Percentiles rank a stretch among this genome's conserved stretches.
phyloP scores from a whole-genome alignment of 37 sponge, comb jelly and placozoan species.

The Mnemiopsis leidyi region DNA sequence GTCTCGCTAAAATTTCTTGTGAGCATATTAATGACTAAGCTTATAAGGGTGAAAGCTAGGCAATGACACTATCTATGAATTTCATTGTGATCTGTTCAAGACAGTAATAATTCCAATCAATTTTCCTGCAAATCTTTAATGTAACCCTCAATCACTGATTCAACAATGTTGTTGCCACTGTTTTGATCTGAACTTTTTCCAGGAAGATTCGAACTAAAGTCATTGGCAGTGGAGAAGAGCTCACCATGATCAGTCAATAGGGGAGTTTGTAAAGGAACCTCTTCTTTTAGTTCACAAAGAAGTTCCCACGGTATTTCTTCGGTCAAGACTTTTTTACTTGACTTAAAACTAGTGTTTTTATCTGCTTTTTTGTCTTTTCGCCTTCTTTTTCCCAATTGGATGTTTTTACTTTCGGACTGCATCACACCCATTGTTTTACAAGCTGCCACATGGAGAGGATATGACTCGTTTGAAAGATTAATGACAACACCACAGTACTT shows the following conservation, averaged over 20 bases:
- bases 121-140: neutral
- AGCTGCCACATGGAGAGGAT: neutral
- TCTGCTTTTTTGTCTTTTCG: neutral
- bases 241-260: neutral
- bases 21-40: too few relatives aligned
- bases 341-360: neutral
- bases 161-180: neutral
- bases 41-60: too few relatives aligned
- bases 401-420: neutral
- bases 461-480: slow-evolving; percentile 25
- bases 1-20: too few relatives aligned
- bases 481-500: neutral
- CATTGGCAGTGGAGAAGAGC: too few relatives aligned
- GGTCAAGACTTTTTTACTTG: neutral
- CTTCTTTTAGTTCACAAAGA: neutral
- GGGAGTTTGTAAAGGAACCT: neutral
- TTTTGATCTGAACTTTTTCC: neutral
- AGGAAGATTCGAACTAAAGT: neutral
- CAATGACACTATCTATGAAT: too few relatives aligned
- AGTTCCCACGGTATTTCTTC: neutral
- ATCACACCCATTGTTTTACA: slow-evolving; percentile 55
- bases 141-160: neutral
- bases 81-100: too few relatives aligned
- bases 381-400: neutral
- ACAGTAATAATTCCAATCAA: too few relatives aligned